Evolutionary conservation across 2,888 invertebrate species (phyloP), one percentile per base, ranked within the genome.

Genomic region (Sceliomorpha sp.): DNA sequence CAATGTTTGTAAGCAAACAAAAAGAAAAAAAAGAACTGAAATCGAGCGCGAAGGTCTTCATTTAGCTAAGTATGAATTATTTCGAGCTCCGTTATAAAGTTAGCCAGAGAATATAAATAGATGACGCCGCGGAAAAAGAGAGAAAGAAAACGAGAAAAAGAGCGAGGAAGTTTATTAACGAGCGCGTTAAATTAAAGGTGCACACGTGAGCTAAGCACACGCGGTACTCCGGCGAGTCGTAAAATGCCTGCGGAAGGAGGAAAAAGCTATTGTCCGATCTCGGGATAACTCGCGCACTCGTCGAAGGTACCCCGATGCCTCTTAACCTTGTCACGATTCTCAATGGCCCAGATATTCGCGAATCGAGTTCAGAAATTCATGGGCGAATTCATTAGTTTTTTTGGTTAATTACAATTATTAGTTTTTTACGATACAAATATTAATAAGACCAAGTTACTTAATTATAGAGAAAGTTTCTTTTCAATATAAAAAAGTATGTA

Each of bases 21-120:
- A n/a, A n/a, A n/a, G n/a, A n/a, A n/a, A n/a, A n/a, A n/a, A n/a
- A 14, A 17, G 10, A 31, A 45, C 31, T 45, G 31, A 45, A 45
- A 31, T 29, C 27, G 32, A 32, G 32, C 32, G 10, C 12, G 32
- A 32, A 34, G 8, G 14, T 1, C 34, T 34, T 8, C 13, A 13
- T 13, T 29, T 29, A 7, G 8, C 14, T 13, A 13, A 1, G 34
- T 13, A 34, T 1, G 7, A 34, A 34, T 34, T 34, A 34, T 34
- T 34, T 34, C 34, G 13, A 34, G 34, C 34, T 14, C 13, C 14
- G 3, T 32, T 12, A 34, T 34, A 34, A 34, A 34, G 14, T n/a
- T n/a, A n/a, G n/a, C 14, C 2, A 12, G 2, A 7, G 7, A 14
- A 34, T 2, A 13, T 10, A 13, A 34, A 34, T 34, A 13, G 7